Conservation (phyloP, 2,888 invertebrate species). For the Hecatera dysodea region DNA sequence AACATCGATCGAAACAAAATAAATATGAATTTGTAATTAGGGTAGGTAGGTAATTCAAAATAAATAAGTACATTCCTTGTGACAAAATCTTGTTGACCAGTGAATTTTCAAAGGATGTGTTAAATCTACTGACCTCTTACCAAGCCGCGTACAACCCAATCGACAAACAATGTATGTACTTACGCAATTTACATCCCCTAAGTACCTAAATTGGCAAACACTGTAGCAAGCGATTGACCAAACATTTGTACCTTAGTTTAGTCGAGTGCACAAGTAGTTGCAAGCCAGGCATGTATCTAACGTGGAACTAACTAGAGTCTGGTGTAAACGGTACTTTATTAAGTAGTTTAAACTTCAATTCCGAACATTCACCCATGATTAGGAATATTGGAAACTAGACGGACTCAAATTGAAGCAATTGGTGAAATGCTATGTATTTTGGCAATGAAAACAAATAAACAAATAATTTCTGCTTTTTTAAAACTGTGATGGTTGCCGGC, state of each 20-base stretch:
- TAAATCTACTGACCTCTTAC: not conserved
- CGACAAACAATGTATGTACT: not conserved
- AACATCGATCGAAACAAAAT: too few relatives aligned
- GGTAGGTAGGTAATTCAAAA: too few relatives aligned
- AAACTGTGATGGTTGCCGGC: not conserved
- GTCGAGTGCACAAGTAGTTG: conserved; percentile 13
- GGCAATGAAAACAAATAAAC: not conserved
- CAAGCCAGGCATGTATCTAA: not conserved
- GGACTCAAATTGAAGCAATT: not conserved
- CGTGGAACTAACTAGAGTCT: not conserved
- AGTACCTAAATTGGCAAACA: conserved; percentile 9
- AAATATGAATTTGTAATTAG: too few relatives aligned
- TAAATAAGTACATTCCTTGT: too few relatives aligned
- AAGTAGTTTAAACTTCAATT: conserved; percentile 24
- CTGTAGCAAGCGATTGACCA: conserved; percentile 1
- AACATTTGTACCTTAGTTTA: conserved; percentile 7
- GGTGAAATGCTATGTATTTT: not conserved
- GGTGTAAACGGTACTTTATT: conserved; percentile 24
- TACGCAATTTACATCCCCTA: not conserved
- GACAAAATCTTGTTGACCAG: too few relatives aligned
- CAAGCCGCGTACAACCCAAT: not conserved
- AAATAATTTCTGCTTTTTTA: not conserved
- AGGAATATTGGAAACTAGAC: not conserved
- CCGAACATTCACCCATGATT: not conserved
- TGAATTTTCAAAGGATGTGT: too few relatives aligned